Evolutionary conservation across 2,797 vertebrate species (phyloP).

Genomic region (Pseudochirops corinnae): DNA sequence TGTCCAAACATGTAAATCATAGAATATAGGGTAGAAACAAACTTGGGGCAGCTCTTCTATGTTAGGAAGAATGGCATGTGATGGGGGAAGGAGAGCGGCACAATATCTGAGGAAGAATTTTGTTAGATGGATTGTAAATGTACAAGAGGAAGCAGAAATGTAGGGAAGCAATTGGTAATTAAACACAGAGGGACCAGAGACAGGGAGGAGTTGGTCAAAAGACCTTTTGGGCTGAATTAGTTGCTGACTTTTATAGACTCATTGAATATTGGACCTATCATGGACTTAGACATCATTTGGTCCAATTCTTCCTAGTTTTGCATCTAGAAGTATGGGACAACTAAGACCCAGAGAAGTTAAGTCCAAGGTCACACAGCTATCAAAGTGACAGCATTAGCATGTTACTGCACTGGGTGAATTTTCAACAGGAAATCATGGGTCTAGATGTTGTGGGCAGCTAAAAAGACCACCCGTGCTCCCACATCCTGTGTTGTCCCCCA

Average conservation of each 20-base stretch:
- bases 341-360: neutral
- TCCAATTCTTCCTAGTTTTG: neutral
- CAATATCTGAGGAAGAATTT: neutral
- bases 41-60: too few relatives aligned
- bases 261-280: neutral
- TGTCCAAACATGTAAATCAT: too few relatives aligned
- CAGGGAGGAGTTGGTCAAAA: neutral
- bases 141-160: neutral
- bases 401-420: neutral
- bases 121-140: neutral
- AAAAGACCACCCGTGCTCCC: neutral
- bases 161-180: neutral
- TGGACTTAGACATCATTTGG: neutral
- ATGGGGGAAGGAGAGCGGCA: neutral
- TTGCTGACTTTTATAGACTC: neutral
- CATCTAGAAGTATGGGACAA: neutral
- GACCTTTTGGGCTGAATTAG: neutral
- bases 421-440: neutral
- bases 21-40: too few relatives aligned
- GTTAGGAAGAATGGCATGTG: neutral
- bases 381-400: neutral
- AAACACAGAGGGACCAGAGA: neutral
- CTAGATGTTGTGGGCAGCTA: neutral
- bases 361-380: neutral
- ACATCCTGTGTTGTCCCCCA: neutral